Evolutionary conservation across 2,113 vertebrate genomes (phyloP), one percentile per base, ranked within the genome.

Genomic region (Prunella himalayana): DNA sequence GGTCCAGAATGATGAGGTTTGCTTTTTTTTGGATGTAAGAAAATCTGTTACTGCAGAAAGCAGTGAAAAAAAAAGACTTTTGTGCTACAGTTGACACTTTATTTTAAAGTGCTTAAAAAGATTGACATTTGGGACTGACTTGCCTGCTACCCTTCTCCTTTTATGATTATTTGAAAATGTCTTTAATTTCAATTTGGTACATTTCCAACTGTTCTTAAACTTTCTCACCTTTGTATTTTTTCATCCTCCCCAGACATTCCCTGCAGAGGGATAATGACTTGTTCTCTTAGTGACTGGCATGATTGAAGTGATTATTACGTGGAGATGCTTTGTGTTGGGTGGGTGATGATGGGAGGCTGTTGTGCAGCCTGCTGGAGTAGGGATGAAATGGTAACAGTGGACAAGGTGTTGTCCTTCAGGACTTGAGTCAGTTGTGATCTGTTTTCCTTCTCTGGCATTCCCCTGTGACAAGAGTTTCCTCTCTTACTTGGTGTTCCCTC

Each of bases 401-500:
- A 75, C 69, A 84, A 42, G 16, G 35, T 92, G 69, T 56, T 82
- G 61, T 51, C 3, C 2, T 60, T 69, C 24, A 49, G 65, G 61
- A 12, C 27, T 85, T 37, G 61, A 37, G n/a, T 56, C n/a, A 90
- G 24, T 22, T n/a, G 23, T 51, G 37, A 53, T 69, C 25, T 81
- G 4, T 31, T 69, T 77, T 28, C n/a, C 28, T 68, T 60, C 47
- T 33, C 47, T 68, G 23, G 30, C 21, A 2, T 54, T 78, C 3
- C 11, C 6, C 9, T 9, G 7, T 5, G 10, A n/a, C 0, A 4
- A 17, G 54, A 24, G 17, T 45, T 76, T 72, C 3, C 2, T 56
- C 21, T 14, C 30, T 72, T 31, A 2, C 0, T 0, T 3, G 35
- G 6, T 57, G 1, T 57, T 86, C 9, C n/a, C 25, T 76, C 31